Conservation (phyloP, 2,888 invertebrate genomes). For the Subacronicta megacephala region DNA sequence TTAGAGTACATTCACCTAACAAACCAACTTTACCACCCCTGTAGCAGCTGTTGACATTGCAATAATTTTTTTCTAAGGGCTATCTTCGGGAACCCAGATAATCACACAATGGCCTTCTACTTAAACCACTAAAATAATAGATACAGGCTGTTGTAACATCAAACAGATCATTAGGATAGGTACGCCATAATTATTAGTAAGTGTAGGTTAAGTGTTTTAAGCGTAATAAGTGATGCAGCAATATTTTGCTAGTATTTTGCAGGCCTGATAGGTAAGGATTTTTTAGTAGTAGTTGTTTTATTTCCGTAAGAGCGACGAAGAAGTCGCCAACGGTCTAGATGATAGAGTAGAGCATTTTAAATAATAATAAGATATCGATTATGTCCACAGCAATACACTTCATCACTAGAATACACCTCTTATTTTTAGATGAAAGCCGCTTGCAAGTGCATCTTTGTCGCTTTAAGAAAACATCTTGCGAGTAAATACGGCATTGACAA, state of each 20-base stretch:
- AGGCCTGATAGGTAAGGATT: conserved; percentile 6
- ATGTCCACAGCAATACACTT: not conserved
- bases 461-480: not conserved
- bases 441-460: not conserved
- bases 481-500: too few species aligned
- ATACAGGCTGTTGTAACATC: too few species aligned
- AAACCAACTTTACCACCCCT: not conserved
- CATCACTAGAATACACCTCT: too few species aligned
- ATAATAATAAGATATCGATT: conserved; percentile 22
- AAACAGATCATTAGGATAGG: too few species aligned
- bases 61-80: too few species aligned
- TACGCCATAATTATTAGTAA: too few species aligned
- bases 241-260: conserved; percentile 38
- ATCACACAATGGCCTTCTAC: too few species aligned
- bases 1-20: not conserved
- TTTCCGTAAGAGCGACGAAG: conserved; percentile 27
- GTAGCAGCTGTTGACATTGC: not conserved
- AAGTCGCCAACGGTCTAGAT: conserved; percentile 23
- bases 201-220: conserved; percentile 8
- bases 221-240: conserved; percentile 36
- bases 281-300: conserved; percentile 14
- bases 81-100: too few species aligned
- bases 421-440: too few species aligned
- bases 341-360: conserved; percentile 13
- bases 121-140: too few species aligned